Evolutionary conservation across 2,888 invertebrate species (phyloP).

Genomic region (Agrotis segetum): DNA sequence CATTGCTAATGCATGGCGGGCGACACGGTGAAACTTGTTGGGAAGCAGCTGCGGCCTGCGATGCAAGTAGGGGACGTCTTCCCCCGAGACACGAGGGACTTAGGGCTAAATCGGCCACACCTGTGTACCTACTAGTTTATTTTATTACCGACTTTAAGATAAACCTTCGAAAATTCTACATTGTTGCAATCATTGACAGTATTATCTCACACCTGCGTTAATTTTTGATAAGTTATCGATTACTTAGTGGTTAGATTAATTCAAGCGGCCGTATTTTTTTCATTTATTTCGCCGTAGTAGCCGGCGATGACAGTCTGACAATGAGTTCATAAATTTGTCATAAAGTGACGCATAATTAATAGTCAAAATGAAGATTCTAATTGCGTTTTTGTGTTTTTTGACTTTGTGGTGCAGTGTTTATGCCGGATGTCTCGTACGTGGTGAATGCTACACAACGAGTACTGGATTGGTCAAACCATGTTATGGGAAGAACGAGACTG

Average conservation of each 20-base stretch:
- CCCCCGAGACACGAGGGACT: slow-evolving; percentile 50
- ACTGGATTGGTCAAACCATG: slow-evolving; percentile 76
- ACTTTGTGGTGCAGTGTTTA: slow-evolving; percentile 72
- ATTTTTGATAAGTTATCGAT: slow-evolving; percentile 81
- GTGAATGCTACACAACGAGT: slow-evolving; percentile 72
- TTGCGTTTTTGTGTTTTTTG: slow-evolving; percentile 65
- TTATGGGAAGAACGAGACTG: slow-evolving; percentile 68
- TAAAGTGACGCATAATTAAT: slow-evolving; percentile 16
- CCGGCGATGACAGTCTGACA: slow-evolving; percentile 23
- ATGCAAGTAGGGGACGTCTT: slow-evolving; percentile 46
- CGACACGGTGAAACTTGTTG: slow-evolving; percentile 49
- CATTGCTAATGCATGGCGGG: slow-evolving; percentile 78
- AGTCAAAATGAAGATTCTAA: slow-evolving; percentile 70
- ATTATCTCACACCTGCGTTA: slow-evolving; percentile 83
- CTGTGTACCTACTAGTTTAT: slow-evolving; percentile 65
- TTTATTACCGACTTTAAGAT: slow-evolving; percentile 54
- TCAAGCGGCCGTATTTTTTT: slow-evolving; percentile 47
- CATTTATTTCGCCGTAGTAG: slow-evolving; percentile 57
- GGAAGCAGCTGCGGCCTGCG: slow-evolving; percentile 70
- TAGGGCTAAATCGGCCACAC: slow-evolving; percentile 57
- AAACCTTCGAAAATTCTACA: slow-evolving; percentile 42
- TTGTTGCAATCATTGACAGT: slow-evolving; percentile 56
- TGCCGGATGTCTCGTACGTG: slow-evolving; percentile 80
- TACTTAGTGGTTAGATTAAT: slow-evolving; percentile 67
- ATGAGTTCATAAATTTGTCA: slow-evolving; percentile 38